Base-by-base conservation (phyloP, 30 jellyfish, hydroid and myxozoan species). In the Turritopsis dohrnii region DNA sequence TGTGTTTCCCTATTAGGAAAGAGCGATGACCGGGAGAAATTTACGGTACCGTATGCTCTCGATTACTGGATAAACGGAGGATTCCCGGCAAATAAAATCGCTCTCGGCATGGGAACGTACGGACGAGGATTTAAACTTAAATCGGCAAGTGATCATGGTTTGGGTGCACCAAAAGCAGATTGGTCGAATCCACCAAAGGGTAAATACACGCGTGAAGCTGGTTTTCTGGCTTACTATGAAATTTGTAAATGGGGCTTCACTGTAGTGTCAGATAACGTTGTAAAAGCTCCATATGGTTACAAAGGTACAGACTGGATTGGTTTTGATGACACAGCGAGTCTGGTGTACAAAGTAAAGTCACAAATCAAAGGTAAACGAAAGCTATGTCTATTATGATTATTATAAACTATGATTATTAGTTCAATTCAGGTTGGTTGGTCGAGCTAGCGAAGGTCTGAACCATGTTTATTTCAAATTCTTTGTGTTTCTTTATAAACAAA, bases 71-170 rank as follows among this genome's bases (percentile, higher is more conserved):
- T 85, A 18, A 85, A 85, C 29, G 54, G 86, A 23, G 92, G 92
- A 29, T 60, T 79, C n/a, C 92, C 90, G 16, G 84, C 90, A 20
- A 76, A 76, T 27, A 76, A 85, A 53, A 76, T 85, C 52, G 92
- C 90, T 76, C 91, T 85, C 22, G 92, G 92, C 54, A 52, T 85
- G 92, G 92, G 88, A 1, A 76, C 92, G 16, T 85, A 85, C 52
- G 92, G 92, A 0, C 89, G 92, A 25, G 89, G 92, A 13, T 85
- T 85, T 73, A 22, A 16, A 41, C 79, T 85, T 1, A 65, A 79
- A 54, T 84, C 80, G 54, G 30, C 90, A 9, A 76, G n/a, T 16
- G 54, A 85, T 29, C 29, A 77, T 52, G 92, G 92, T 8, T 41
- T 85, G 28, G 92, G 85, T 65, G 92, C 92, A 9, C 90, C 85